Conservation (phyloP, 2,797 vertebrate genomes). For the Coranthus polyacanthus region DNA sequence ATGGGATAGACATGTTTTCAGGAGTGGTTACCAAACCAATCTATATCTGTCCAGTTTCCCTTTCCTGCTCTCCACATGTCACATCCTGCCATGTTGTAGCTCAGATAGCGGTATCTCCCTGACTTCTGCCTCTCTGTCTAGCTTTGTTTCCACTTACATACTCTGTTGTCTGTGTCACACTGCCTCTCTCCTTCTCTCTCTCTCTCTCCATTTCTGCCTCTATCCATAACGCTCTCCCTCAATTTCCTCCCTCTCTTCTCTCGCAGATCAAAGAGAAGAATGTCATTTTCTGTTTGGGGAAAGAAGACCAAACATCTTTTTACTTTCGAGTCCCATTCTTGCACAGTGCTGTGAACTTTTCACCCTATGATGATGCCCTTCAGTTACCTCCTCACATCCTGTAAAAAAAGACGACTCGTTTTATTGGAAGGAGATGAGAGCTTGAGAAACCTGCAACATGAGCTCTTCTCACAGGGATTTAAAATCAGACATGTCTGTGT, state of each 20-base stretch:
- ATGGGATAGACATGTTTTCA: slow-evolving; percentile 72
- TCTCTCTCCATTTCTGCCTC: slow-evolving; percentile 21
- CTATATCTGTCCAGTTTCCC: slow-evolving; percentile 81
- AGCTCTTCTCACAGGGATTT: slow-evolving; percentile 47
- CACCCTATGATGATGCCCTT: slow-evolving; percentile 64
- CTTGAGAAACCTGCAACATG: slow-evolving; percentile 27
- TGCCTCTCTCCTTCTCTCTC: slow-evolving; percentile 12
- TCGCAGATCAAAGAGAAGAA: slow-evolving; percentile 46
- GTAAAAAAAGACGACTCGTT: slow-evolving; percentile 52
- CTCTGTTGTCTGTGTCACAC: slow-evolving; percentile 11
- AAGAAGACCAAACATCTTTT: slow-evolving; percentile 19
- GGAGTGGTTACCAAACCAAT: slow-evolving; percentile 62
- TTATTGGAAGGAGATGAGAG: slow-evolving; percentile 69
- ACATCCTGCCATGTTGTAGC: slow-evolving; percentile 77
- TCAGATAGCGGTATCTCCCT: slow-evolving; percentile 65
- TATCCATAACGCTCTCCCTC: slow-evolving; percentile 16
- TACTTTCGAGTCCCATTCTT: slow-evolving; percentile 40
- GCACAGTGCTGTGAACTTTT: slow-evolving; percentile 66
- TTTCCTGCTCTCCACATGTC: slow-evolving; percentile 77
- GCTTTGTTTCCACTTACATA: slow-evolving; percentile 32
- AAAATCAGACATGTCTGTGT: slow-evolving; percentile 27
- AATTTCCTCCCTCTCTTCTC: slow-evolving; percentile 39
- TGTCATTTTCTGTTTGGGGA: slow-evolving; percentile 22
- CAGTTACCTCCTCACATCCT: slow-evolving; percentile 51
- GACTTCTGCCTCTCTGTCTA: slow-evolving; percentile 21